Conservation (phyloP, 1,140 invertebrate species). For the Sipha flava region DNA sequence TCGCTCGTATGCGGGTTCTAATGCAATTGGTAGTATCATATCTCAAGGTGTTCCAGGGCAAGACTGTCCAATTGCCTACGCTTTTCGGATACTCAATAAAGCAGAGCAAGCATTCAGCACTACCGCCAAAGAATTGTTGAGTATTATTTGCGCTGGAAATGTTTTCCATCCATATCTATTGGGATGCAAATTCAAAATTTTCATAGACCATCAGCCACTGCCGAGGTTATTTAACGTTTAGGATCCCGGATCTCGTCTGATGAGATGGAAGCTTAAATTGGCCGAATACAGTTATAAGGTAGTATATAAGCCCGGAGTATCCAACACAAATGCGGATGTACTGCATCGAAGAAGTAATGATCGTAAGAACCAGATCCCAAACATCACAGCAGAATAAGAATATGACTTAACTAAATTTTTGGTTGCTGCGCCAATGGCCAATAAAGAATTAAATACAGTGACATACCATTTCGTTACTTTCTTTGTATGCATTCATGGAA, state of each 20-base stretch:
- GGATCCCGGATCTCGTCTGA: slow-evolving; percentile 37
- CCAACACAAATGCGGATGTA: slow-evolving; percentile 41
- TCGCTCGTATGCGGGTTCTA: no score
- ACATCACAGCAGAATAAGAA: no score
- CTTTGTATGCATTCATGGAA: slow-evolving; percentile 31
- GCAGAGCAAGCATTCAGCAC: slow-evolving; percentile 38
- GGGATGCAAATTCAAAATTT: slow-evolving; percentile 47
- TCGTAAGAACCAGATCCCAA: no score
- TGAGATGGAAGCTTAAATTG: slow-evolving; percentile 36
- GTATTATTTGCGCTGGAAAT: no score
- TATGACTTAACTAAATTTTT: slow-evolving; percentile 41
- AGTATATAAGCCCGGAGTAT: slow-evolving; percentile 43
- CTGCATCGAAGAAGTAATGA: no score
- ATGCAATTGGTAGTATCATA: slow-evolving; percentile 26
- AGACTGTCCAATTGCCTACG: slow-evolving; percentile 38
- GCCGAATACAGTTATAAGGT: slow-evolving; percentile 36
- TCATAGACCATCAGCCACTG: slow-evolving; percentile 49
- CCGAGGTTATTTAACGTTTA: slow-evolving; percentile 45
- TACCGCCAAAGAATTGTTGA: no score
- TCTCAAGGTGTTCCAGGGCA: slow-evolving; percentile 28
- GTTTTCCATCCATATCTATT: no score
- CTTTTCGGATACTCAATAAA: slow-evolving; percentile 38
- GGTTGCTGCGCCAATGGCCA: slow-evolving; percentile 39
- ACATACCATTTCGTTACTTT: slow-evolving; percentile 34
- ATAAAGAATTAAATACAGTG: slow-evolving; percentile 38